Evolutionary conservation across 1,140 invertebrate genomes (phyloP).

Genomic region (Elymnias hypermnestra): DNA sequence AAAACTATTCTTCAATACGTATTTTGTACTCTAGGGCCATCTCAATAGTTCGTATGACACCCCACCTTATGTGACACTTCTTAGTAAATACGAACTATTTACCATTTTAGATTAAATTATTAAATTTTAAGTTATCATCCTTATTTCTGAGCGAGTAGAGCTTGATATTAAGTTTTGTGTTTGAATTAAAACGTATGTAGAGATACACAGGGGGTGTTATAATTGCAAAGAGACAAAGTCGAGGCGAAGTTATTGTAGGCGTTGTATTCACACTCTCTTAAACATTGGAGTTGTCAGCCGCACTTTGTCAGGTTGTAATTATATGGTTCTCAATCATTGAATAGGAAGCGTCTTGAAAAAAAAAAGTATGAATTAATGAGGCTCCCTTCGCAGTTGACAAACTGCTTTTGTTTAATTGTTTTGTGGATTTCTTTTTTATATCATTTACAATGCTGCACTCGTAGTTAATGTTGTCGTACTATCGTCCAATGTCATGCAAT

Average conservation of each 20-base stretch:
- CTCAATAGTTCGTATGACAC: slow-evolving; percentile 32
- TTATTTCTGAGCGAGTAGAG: slow-evolving; percentile 13
- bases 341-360: slow-evolving; percentile 45
- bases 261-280: slow-evolving; percentile 65
- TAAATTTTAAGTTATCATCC: background rate
- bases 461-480: background rate
- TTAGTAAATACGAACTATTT: slow-evolving; percentile 30
- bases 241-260: slow-evolving; percentile 62
- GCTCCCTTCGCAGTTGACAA: slow-evolving; percentile 6
- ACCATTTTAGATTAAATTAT: background rate
- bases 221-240: slow-evolving; percentile 71
- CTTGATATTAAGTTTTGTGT: slow-evolving; percentile 6
- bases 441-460: slow-evolving; percentile 1
- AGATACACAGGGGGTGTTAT: slow-evolving; percentile 62
- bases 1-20: slow-evolving; percentile 18
- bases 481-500: too few species aligned
- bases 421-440: slow-evolving; percentile 8
- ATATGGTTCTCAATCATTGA: slow-evolving; percentile 49
- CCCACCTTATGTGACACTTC: slow-evolving; percentile 32
- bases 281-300: slow-evolving; percentile 57
- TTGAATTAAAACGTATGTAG: slow-evolving; percentile 27
- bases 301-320: slow-evolving; percentile 61
- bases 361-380: slow-evolving; percentile 49
- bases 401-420: slow-evolving; percentile 19
- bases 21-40: slow-evolving; percentile 17